These are phyloP conservation scores for Solenodon paradoxus DNA, from an alignment of 2,113 vertebrate genomes.

Conservation along the genomic window DNA sequence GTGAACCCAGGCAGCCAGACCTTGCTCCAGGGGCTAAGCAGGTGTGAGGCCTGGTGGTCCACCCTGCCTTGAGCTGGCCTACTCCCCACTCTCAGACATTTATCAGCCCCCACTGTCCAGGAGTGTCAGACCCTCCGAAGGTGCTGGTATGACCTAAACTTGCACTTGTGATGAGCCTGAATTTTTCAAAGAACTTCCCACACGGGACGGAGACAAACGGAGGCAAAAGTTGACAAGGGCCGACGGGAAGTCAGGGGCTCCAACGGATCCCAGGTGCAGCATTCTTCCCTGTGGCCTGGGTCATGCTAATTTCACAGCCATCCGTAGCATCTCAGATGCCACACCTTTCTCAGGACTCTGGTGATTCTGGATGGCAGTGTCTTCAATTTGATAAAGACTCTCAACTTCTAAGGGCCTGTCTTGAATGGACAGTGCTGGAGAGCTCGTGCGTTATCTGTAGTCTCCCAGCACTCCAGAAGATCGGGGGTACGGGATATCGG, in stretches of 20 bases:
- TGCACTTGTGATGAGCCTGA: not conserved
- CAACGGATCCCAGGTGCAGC: rapidly evolving
- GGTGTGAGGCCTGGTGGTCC: not conserved
- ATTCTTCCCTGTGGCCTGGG: not conserved
- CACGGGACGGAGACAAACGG: rapidly evolving
- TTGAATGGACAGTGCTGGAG: not conserved
- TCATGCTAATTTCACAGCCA: rapidly evolving
- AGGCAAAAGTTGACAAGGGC: rapidly evolving
- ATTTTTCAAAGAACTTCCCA: not conserved
- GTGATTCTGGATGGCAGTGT: not conserved
- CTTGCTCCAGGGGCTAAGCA: not conserved
- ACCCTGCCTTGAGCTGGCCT: not conserved
- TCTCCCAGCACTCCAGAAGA: not conserved
- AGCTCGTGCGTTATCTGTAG: rapidly evolving
- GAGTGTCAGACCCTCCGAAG: not conserved
- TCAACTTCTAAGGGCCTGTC: rapidly evolving
- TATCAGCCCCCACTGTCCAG: not conserved
- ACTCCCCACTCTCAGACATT: not conserved
- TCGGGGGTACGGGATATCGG: not conserved
- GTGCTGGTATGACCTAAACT: not conserved
- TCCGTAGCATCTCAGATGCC: not conserved
- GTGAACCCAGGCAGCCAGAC: rapidly evolving
- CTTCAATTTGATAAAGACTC: not conserved
- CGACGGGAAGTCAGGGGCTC: not conserved
- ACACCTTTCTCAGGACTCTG: not conserved